Base-by-base conservation (phyloP, 2,888 invertebrate species). In the Margaritifera margaritifera region DNA sequence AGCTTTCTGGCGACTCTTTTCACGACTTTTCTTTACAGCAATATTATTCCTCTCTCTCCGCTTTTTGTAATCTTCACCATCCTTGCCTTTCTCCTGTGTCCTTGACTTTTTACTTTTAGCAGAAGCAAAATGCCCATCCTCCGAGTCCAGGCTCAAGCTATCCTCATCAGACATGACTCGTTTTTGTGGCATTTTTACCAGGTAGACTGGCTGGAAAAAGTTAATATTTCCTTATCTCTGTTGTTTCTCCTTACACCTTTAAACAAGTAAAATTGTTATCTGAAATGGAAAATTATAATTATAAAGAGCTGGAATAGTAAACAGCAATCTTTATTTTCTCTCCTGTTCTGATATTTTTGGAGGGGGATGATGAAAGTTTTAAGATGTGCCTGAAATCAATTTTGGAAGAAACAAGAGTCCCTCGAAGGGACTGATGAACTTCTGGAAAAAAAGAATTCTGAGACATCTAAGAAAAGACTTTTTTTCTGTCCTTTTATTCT, bases 21-120 rank as follows among this genome's bases (percentile, higher is more conserved):
- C 98, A 74, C 98, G 93, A 70, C 96, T 96, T 90, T 98, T 98
- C 76, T 97, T 92, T 64, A 98, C 98, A 6, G 98, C 98, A 85
- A 98, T 96, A 90, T 98, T 98, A 90, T 98, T 98, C 82, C 98
- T 93, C 88, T 98, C 97, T 56, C 98, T 92, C 75, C 98, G 92
- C 75, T 96, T 92, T 81, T 96, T 92, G 91, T 98, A 98, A 89
- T 98, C 98, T 87, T 98, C 97, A 85, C 95, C 95, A 75, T 95
- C 95, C 91, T 96, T 97, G 91, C 67, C 71, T 71, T 77, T 78
- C n/a, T 77, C 77, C 59, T 72, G 42, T 56, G 71, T 79, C 31
- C 64, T 56, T 51, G 76, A 62, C 57, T 72, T 42, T 15, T 42
- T 42, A 42, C 42, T 15, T 42, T 42, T 42, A 42, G 42, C 15